These are phyloP conservation scores for Alectoris magna DNA, from an alignment of 2,797 vertebrate species.

Conservation along the genomic window DNA sequence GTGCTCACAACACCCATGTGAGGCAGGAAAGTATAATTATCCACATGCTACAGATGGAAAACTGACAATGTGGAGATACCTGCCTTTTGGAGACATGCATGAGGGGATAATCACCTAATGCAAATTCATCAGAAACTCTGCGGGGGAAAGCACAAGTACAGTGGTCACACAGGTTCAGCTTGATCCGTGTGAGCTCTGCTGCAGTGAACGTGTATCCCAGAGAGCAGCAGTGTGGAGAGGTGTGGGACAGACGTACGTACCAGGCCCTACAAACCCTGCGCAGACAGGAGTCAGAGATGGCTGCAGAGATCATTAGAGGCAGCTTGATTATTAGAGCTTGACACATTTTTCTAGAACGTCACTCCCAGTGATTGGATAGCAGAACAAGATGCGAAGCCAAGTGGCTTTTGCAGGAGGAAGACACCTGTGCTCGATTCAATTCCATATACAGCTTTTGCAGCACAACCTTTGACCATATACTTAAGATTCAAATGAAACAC, in stretches of 20 bases:
- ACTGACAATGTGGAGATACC: conserved; percentile 60
- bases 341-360: background rate
- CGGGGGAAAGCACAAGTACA: background rate
- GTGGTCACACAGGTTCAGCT: conserved; percentile 20
- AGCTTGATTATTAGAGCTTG: conserved; percentile 15
- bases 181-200: background rate
- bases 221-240: background rate
- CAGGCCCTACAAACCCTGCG: background rate
- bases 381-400: background rate
- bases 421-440: background rate
- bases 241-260: background rate
- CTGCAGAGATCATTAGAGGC: conserved; percentile 29
- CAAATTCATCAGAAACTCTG: conserved; percentile 43
- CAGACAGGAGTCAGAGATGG: background rate
- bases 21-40: conserved; percentile 70
- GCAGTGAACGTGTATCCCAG: background rate
- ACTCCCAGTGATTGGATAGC: background rate
- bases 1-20: conserved; percentile 69
- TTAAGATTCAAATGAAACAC: conserved; percentile 17
- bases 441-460: background rate
- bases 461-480: background rate
- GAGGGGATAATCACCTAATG: conserved; percentile 47
- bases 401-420: conserved; percentile 9
- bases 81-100: conserved; percentile 56
- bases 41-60: conserved; percentile 68